Conservation (phyloP, 2,888 invertebrate species). For the Eupithecia exiguata region DNA sequence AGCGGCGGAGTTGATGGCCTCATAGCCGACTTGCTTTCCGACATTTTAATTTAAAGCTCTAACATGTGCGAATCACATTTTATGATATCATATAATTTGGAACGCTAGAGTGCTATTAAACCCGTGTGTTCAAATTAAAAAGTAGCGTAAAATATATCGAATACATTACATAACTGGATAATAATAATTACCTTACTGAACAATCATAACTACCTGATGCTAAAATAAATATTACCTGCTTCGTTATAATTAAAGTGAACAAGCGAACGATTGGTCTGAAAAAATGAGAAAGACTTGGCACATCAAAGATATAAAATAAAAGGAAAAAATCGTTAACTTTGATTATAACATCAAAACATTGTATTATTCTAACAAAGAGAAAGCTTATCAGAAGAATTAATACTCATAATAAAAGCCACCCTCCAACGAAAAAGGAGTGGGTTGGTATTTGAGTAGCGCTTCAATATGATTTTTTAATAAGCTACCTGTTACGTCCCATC, state of each 20-base stretch:
- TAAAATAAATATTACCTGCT: slow-evolving; percentile 1
- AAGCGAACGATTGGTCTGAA: not conserved
- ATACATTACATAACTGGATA: not conserved
- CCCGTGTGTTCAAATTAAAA: not conserved
- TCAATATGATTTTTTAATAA: slow-evolving; percentile 47
- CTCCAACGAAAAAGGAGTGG: slow-evolving; percentile 47
- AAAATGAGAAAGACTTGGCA: slow-evolving; percentile 11
- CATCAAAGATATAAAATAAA: slow-evolving; percentile 30
- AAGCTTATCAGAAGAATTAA: slow-evolving; percentile 64
- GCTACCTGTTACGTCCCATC: slow-evolving; percentile 42
- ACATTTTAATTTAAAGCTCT: slow-evolving; percentile 62
- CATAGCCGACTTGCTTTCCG: slow-evolving; percentile 52
- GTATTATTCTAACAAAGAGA: slow-evolving; percentile 62
- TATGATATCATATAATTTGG: slow-evolving; percentile 50
- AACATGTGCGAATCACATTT: slow-evolving; percentile 55
- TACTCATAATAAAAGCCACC: slow-evolving; percentile 57
- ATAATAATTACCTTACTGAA: not conserved
- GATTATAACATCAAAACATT: slow-evolving; percentile 66
- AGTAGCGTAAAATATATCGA: slow-evolving; percentile 5
- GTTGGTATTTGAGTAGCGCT: slow-evolving; percentile 44
- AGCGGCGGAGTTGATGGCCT: slow-evolving; percentile 54
- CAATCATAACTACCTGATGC: not conserved
- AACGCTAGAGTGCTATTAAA: slow-evolving; percentile 23
- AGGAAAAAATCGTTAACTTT: slow-evolving; percentile 65
- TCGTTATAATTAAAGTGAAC: not conserved